Conservation (phyloP, 2,113 vertebrate species). For the Motacilla tschutschensis region DNA sequence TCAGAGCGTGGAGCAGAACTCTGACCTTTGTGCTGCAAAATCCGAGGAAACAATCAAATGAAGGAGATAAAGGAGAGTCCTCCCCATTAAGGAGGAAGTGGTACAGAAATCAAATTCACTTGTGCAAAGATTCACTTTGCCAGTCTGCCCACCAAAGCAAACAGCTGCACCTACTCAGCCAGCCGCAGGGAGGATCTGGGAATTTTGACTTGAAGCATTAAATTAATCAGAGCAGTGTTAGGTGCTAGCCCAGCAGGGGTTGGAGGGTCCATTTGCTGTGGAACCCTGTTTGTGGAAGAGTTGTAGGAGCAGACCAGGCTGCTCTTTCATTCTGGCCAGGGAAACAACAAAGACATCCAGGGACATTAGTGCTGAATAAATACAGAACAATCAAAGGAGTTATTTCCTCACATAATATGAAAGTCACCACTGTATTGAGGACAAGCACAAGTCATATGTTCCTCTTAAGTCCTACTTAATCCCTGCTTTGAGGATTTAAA, state of each 20-base stretch:
- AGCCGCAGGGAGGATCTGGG: not conserved
- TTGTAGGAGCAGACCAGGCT: not conserved
- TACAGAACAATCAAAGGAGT: not conserved
- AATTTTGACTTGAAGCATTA: not conserved
- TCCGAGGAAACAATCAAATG: not conserved
- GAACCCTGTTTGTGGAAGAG: not conserved
- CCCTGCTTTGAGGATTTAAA: conserved; percentile 51
- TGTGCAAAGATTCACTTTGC: not conserved
- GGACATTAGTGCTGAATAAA: not conserved
- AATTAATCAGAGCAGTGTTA: not conserved
- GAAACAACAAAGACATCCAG: not conserved
- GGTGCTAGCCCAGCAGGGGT: not conserved
- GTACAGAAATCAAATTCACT: not conserved
- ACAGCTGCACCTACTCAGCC: not conserved
- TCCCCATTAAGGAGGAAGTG: not conserved
- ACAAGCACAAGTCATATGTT: conserved; percentile 43
- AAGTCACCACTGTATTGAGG: conserved; percentile 39
- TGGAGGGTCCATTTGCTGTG: not conserved
- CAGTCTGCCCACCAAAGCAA: not conserved
- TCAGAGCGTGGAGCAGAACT: not conserved
- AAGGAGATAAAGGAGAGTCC: not conserved
- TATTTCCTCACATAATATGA: not conserved
- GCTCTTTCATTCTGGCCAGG: not conserved
- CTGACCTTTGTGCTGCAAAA: not conserved
- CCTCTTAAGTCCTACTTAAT: conserved; percentile 53